phyloP scores from a whole-genome alignment of 1,140 invertebrate species.

The Achroia grisella region DNA sequence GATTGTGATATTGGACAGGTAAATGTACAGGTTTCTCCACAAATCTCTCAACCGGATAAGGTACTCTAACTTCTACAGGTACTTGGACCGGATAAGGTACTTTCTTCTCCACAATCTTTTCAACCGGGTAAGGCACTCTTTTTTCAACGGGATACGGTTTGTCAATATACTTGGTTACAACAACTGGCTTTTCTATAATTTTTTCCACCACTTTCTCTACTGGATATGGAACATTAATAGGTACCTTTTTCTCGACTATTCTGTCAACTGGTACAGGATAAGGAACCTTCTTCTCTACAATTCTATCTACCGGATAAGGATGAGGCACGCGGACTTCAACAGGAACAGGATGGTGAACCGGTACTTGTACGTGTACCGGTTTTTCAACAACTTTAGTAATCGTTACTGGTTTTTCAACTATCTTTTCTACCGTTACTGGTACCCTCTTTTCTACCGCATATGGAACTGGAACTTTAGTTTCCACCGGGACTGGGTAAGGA shows the following conservation, averaged over 20 bases:
- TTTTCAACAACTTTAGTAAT: slow-evolving; percentile 75
- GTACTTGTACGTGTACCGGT: slow-evolving; percentile 70
- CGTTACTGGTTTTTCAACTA: slow-evolving; percentile 74
- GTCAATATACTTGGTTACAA: slow-evolving; percentile 68
- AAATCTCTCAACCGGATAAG: slow-evolving; percentile 70
- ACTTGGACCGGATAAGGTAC: slow-evolving; percentile 74
- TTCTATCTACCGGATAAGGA: slow-evolving; percentile 69
- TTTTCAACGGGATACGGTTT: slow-evolving; percentile 70
- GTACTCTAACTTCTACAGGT: slow-evolving; percentile 70
- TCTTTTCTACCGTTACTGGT: slow-evolving; percentile 65
- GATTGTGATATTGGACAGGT: slow-evolving; percentile 32
- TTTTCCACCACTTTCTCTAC: slow-evolving; percentile 70
- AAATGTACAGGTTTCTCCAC: slow-evolving; percentile 44
- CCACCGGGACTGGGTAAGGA: slow-evolving; percentile 50
- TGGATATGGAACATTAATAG: slow-evolving; percentile 70
- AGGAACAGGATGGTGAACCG: slow-evolving; percentile 65
- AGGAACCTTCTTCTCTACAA: slow-evolving; percentile 72
- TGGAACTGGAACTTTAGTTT: slow-evolving; percentile 55
- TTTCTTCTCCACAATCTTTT: slow-evolving; percentile 63
- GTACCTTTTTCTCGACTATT: slow-evolving; percentile 73
- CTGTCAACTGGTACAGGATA: slow-evolving; percentile 73
- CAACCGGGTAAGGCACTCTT: slow-evolving; percentile 67
- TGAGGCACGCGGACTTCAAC: slow-evolving; percentile 62
- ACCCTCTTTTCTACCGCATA: slow-evolving; percentile 68
- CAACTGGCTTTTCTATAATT: slow-evolving; percentile 70